phyloP scores from a whole-genome alignment of 2,113 vertebrate genomes.

The Brachirus orientalis region DNA sequence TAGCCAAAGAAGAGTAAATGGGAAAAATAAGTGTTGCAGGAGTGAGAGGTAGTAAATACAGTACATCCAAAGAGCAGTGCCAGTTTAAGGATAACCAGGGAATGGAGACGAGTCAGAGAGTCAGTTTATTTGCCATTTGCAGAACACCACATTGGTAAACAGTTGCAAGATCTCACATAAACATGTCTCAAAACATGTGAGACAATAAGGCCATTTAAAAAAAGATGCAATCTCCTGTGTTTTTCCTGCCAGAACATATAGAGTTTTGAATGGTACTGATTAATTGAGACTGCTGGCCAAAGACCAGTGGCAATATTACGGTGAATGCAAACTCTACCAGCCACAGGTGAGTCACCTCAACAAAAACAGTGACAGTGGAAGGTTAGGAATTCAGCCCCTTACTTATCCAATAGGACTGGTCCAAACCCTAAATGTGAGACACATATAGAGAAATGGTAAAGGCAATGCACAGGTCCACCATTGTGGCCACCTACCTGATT shows the following conservation, averaged over 20 bases:
- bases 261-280: too few relatives aligned
- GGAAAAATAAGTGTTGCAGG: background rate
- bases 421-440: background rate
- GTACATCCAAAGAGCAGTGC: background rate
- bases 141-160: too few relatives aligned
- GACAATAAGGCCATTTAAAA: too few relatives aligned
- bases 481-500: background rate
- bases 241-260: too few relatives aligned
- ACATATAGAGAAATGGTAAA: background rate
- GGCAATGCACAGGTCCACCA: background rate
- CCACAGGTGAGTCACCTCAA: background rate
- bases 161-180: too few relatives aligned
- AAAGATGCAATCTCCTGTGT: too few relatives aligned
- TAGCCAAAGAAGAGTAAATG: background rate
- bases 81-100: background rate
- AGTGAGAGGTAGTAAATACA: background rate
- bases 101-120: too few relatives aligned
- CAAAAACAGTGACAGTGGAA: background rate
- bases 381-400: background rate
- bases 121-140: too few relatives aligned
- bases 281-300: too few relatives aligned
- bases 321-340: too few relatives aligned
- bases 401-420: background rate
- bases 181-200: too few relatives aligned
- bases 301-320: too few relatives aligned